Conservation (phyloP, 2,797 vertebrate genomes). For the Eupleurogrammus muticus region DNA sequence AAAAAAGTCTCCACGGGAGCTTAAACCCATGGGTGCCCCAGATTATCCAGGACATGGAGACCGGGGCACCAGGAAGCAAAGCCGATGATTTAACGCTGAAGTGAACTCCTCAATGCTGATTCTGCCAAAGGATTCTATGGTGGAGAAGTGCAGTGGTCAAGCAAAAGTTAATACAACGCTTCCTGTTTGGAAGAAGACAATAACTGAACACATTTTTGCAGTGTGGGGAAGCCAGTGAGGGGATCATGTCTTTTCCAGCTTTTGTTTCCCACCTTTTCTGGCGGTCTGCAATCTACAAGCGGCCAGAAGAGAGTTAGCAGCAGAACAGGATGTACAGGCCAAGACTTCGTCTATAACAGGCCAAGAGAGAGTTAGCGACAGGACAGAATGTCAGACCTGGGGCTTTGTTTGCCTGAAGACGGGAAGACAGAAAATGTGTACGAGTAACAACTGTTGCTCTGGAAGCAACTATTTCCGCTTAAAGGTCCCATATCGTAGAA, state of each 20-base stretch:
- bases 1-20: slow-evolving; percentile 36
- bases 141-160: slow-evolving; percentile 4
- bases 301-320: background rate
- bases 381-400: background rate
- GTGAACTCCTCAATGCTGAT: slow-evolving; percentile 15
- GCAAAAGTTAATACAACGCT: slow-evolving; percentile 5
- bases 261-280: background rate
- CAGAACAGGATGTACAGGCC: too few species aligned
- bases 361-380: background rate
- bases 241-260: background rate
- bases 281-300: background rate
- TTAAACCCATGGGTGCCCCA: slow-evolving; percentile 52
- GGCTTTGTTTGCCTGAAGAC: background rate
- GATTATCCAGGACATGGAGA: slow-evolving; percentile 52
- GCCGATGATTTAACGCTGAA: slow-evolving; percentile 47
- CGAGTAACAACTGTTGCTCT: background rate
- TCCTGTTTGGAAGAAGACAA: slow-evolving; percentile 14
- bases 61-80: slow-evolving; percentile 23
- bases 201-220: background rate
- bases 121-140: background rate
- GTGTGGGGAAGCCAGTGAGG: background rate
- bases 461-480: background rate
- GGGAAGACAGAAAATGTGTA: background rate
- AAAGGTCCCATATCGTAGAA: too few species aligned
- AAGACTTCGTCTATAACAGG: too few species aligned